Conservation (phyloP, 2,113 vertebrate species). For the Oxyruncus cristatus region DNA sequence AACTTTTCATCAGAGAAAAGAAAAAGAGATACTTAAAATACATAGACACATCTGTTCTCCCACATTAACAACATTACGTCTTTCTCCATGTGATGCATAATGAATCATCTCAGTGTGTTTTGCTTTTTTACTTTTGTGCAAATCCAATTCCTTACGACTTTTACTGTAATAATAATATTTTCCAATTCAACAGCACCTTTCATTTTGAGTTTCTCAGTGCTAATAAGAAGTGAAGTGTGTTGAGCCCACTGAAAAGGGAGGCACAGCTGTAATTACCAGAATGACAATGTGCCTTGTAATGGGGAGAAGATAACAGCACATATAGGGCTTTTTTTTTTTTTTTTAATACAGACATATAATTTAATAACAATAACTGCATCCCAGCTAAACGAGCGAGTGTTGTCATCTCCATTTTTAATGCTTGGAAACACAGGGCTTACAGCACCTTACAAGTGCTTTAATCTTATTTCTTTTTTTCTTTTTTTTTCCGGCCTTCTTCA, state of each 20-base stretch:
- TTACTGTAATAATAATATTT: conserved; percentile 54
- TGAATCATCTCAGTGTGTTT: conserved; percentile 57
- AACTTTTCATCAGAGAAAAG: conserved; percentile 34
- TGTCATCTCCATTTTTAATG: neutral
- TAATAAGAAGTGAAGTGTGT: neutral
- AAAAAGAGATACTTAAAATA: conserved; percentile 19
- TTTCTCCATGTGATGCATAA: conserved; percentile 47
- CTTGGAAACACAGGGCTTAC: neutral
- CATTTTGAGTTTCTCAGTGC: neutral
- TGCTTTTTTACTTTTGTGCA: conserved; percentile 50
- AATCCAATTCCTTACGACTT: conserved; percentile 39
- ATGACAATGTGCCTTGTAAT: neutral
- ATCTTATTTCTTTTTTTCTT: neutral
- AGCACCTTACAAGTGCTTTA: neutral
- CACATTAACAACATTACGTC: conserved; percentile 64
- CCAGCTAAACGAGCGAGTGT: neutral
- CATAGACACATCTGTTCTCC: conserved; percentile 52
- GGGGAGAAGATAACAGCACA: neutral
- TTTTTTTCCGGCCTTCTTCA: neutral
- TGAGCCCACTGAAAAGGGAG: neutral
- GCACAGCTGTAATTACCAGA: neutral
- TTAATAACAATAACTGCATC: neutral
- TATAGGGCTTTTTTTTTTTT: neutral
- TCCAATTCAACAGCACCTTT: conserved; percentile 33
- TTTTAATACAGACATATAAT: neutral